Base-by-base conservation (phyloP, 2,888 invertebrate genomes). In the Chymomyza caudatula region DNA sequence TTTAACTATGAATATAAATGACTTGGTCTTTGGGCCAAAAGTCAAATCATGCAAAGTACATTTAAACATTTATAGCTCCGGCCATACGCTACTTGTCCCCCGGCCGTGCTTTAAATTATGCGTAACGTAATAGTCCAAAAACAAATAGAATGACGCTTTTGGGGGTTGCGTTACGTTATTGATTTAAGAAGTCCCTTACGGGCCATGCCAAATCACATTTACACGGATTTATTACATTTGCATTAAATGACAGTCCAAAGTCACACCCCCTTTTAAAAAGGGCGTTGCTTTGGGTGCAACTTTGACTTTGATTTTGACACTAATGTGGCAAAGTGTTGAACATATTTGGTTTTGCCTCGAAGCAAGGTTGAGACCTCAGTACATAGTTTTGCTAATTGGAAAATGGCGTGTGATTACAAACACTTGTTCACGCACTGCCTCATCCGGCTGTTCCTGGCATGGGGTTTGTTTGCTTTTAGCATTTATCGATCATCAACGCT, bases 351-450 rank as follows among this genome's bases (percentile, higher is more conserved):
- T 73, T 67, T 76, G 73, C 76, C 69, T 67, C 13, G 17, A 56
- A 69, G 47, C 51, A 60, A 2, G 8, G 2, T 37, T 37, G n/a
- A n/a, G n/a, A n/a, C n/a, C n/a, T 37, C 29, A 3, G 1, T 37
- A 37, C 29, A 37, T 11, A 37, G 29, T 37, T 37, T 0, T 67
- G 8, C 85, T 80, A 80, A 80, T 85, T 84, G 63, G 78, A 74
- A 74, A 81, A 78, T 84, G 70, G 86, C 86, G 86, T 85, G 83
- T 69, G 86, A 86, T 74, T 77, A 69, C 66, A 55, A 75, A 73
- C 82, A 84, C 84, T 85, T 85, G 84, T 83, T 74, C 65, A 37
- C 5, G 11, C 49, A 55, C 56, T 47, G 49, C 17, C 56, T 42
- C 22, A 20, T 4, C 20, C 23, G 25, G 20, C 58, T 29, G 37